These are phyloP conservation scores for Cuculus canorus DNA, from an alignment of 2,797 vertebrate genomes.

Conservation along the genomic window DNA sequence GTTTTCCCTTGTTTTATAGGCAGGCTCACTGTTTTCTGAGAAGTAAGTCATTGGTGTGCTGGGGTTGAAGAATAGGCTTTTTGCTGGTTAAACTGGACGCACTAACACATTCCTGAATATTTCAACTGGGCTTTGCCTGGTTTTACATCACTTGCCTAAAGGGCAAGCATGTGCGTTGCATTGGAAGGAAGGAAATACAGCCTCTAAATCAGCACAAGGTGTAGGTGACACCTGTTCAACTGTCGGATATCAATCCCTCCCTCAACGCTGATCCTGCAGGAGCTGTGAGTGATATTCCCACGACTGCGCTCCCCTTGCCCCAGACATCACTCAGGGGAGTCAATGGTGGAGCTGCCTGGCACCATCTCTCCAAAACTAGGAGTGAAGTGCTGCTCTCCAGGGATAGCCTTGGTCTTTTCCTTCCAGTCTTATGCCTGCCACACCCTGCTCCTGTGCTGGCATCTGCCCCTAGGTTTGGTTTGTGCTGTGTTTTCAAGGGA, in stretches of 20 bases:
- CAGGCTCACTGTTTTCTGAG: not conserved
- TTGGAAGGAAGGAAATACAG: not conserved
- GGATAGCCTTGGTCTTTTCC: not conserved
- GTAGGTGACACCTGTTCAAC: not conserved
- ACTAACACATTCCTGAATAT: not conserved
- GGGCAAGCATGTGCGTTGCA: not conserved
- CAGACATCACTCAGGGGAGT: not conserved
- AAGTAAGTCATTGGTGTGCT: not conserved
- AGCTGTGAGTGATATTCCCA: not conserved
- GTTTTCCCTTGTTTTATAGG: not conserved
- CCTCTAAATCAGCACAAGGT: not conserved
- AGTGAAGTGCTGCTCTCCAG: not conserved
- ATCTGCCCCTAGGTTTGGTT: not conserved
- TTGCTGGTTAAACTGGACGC: not conserved
- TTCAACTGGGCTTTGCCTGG: not conserved
- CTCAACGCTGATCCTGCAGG: not conserved
- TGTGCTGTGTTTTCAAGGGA: not conserved
- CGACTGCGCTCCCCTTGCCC: not conserved
- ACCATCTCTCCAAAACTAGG: not conserved
- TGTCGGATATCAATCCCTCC: not conserved
- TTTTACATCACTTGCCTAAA: not conserved
- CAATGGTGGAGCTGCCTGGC: not conserved
- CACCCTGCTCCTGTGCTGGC: not conserved
- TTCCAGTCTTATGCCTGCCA: not conserved
- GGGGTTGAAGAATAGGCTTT: not conserved